phyloP scores from a whole-genome alignment of 2,113 vertebrate genomes.

The Coreoperca whiteheadi region DNA sequence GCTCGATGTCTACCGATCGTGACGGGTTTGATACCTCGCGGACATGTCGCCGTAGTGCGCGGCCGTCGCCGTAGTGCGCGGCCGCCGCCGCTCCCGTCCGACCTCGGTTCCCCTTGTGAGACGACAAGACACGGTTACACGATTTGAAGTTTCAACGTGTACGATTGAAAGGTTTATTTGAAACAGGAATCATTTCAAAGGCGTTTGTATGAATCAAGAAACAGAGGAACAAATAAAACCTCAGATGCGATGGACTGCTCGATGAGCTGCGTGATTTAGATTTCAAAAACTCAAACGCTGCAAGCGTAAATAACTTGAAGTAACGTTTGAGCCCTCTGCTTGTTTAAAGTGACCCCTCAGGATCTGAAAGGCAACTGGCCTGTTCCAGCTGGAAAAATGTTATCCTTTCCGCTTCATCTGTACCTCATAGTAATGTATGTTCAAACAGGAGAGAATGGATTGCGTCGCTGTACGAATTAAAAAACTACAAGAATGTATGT shows the following conservation, averaged over 20 bases:
- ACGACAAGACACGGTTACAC: not conserved
- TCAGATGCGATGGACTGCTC: not conserved
- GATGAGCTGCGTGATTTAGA: not conserved
- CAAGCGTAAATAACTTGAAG: constrained; percentile 11
- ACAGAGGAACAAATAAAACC: constrained; percentile 17
- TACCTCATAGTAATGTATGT: not conserved
- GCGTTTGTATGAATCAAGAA: constrained; percentile 2
- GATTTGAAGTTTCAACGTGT: not conserved
- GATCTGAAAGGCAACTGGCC: constrained; percentile 7
- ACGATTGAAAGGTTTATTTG: constrained; percentile 6
- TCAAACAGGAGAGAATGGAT: not conserved
- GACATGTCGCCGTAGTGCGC: constrained; percentile 99
- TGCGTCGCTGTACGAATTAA: not conserved
- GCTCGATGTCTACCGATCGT: not conserved
- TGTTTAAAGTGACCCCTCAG: not conserved
- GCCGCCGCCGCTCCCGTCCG: constrained; percentile 94
- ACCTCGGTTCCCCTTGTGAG: constrained; percentile 91
- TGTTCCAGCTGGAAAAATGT: not conserved
- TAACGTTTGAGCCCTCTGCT: constrained; percentile 6
- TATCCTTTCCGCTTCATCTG: constrained; percentile 10
- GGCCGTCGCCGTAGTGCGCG: no score
- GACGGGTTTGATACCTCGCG: constrained; percentile 87
- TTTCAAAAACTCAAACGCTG: constrained; percentile 16
- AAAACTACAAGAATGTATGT: not conserved
- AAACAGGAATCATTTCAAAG: constrained; percentile 21